A percentile compares a stretch with the other conserved stretches of the same genome.
phyloP scores from a whole-genome alignment of 2,113 vertebrate species.

The Petaurus breviceps region DNA sequence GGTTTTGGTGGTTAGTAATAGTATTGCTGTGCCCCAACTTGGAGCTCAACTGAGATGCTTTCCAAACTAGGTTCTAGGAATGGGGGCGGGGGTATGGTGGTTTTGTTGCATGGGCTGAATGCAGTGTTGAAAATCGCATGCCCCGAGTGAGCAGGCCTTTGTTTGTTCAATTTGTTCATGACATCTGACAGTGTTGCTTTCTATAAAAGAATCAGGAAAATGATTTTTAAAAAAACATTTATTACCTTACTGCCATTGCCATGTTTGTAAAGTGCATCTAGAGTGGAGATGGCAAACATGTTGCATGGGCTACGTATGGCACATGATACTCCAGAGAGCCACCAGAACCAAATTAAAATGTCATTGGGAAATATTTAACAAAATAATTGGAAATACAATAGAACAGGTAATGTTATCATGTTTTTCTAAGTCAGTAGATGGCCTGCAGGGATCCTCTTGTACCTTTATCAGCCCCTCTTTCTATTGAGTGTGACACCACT shows the following conservation, averaged over 20 bases:
- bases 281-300: background rate
- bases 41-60: background rate
- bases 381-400: background rate
- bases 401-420: background rate
- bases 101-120: slow-evolving; percentile 58
- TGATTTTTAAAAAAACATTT: background rate
- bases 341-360: background rate
- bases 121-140: slow-evolving; percentile 27
- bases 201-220: background rate
- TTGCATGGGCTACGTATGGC: background rate
- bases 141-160: background rate
- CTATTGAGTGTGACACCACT: background rate
- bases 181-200: background rate
- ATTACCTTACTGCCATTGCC: background rate
- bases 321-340: background rate
- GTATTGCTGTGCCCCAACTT: background rate
- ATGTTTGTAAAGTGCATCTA: background rate
- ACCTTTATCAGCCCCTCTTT: background rate
- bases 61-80: background rate
- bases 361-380: background rate
- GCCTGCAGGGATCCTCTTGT: background rate
- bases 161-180: background rate
- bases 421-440: background rate
- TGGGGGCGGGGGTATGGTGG: slow-evolving; percentile 28
- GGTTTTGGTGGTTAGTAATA: slow-evolving; percentile 60